phyloP scores from a whole-genome alignment of 2,797 vertebrate genomes.

The Hyperoplus lanceolatus region DNA sequence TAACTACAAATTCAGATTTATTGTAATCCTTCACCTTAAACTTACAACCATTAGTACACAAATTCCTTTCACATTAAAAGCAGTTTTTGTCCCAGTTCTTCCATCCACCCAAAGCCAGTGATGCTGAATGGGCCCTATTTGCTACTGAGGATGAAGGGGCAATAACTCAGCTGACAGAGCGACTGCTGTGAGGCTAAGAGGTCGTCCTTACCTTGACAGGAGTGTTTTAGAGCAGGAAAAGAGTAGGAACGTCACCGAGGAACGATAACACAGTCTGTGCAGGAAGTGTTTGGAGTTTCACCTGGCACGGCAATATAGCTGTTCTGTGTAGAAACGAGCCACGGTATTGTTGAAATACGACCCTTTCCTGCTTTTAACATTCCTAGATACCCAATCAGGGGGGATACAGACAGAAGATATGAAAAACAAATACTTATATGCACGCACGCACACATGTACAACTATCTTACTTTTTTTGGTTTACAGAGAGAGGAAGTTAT shows the following conservation, averaged over 20 bases:
- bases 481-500: conserved; percentile 31
- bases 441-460: neutral
- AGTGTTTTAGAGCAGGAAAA: conserved; percentile 44
- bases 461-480: neutral
- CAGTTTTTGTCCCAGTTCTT: neutral
- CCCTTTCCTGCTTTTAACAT: conserved; percentile 56
- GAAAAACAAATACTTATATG: conserved; percentile 24
- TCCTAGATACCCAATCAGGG: conserved; percentile 29
- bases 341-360: conserved; percentile 6
- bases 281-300: conserved; percentile 29
- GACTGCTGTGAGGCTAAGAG: conserved; percentile 39
- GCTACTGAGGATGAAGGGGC: neutral
- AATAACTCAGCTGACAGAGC: conserved; percentile 19
- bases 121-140: neutral
- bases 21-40: neutral
- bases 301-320: neutral
- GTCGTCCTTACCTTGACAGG: conserved; percentile 26
- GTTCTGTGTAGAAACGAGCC: neutral
- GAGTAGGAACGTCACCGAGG: neutral
- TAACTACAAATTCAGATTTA: neutral
- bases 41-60: neutral
- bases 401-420: conserved; percentile 20
- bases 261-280: neutral
- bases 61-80: conserved; percentile 6
- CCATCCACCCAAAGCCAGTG: neutral